Evolutionary conservation across 1,140 invertebrate genomes (phyloP).

Genomic region (Periplaneta americana): DNA sequence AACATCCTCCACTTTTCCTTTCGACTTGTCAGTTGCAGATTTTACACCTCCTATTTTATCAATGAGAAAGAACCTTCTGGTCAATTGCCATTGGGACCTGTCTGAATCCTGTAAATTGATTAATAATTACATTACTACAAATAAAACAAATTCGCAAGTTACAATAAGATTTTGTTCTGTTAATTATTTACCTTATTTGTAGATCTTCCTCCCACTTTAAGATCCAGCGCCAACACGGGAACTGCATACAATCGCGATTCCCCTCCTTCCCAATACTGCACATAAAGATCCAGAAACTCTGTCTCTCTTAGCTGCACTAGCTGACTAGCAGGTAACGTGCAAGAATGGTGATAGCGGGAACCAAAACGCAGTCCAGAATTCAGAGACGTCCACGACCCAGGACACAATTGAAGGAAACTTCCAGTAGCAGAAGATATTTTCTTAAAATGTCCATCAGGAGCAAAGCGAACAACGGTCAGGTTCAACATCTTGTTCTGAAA

Average conservation of each 20-base stretch:
- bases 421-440: slow-evolving; percentile 22
- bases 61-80: slow-evolving; percentile 61
- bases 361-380: slow-evolving; percentile 51
- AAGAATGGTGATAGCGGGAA: slow-evolving; percentile 44
- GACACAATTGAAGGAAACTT: slow-evolving; percentile 41
- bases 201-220: slow-evolving; percentile 15
- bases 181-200: not conserved
- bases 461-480: slow-evolving; percentile 32
- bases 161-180: slow-evolving; percentile 1
- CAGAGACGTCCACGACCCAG: slow-evolving; percentile 38
- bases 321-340: slow-evolving; percentile 44
- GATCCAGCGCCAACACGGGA: slow-evolving; percentile 47
- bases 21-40: not conserved
- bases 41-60: slow-evolving; percentile 46
- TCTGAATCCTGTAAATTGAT: slow-evolving; percentile 34
- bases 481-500: slow-evolving; percentile 41
- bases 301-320: slow-evolving; percentile 42
- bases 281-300: slow-evolving; percentile 52
- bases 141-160: not conserved
- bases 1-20: not conserved
- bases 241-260: slow-evolving; percentile 46
- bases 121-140: slow-evolving; percentile 7
- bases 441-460: slow-evolving; percentile 28
- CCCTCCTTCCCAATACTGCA: slow-evolving; percentile 42
- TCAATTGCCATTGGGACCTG: slow-evolving; percentile 51